phyloP scores from a whole-genome alignment of 2,888 invertebrate species.

The Acheta domesticus region DNA sequence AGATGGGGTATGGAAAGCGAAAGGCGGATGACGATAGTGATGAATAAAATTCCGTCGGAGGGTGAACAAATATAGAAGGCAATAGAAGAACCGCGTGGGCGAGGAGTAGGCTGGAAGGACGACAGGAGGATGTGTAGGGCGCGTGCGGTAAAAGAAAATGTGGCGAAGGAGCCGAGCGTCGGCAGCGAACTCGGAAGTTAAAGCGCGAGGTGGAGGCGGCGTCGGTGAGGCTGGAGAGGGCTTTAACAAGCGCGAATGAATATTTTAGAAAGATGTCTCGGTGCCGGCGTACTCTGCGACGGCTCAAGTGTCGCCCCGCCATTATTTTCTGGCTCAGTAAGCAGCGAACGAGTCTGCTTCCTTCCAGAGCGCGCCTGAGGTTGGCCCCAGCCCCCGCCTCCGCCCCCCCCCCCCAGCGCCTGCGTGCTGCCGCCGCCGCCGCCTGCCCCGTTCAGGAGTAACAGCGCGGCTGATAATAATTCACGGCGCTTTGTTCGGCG shows the following conservation, averaged over 20 bases:
- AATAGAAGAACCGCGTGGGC: too few species aligned
- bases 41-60: too few species aligned
- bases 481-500: not conserved
- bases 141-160: not conserved
- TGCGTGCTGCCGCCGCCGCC: too few species aligned
- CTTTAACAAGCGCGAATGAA: slow-evolving; percentile 30
- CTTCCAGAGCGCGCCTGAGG: not conserved
- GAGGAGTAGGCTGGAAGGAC: too few species aligned
- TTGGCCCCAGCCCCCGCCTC: not conserved
- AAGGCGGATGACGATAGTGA: too few species aligned
- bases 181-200: slow-evolving; percentile 11
- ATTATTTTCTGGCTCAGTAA: slow-evolving; percentile 31
- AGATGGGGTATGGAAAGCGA: too few species aligned
- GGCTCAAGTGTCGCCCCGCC: slow-evolving; percentile 23
- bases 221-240: not conserved
- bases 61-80: too few species aligned
- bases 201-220: not conserved
- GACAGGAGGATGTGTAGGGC: too few species aligned
- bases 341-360: slow-evolving; percentile 22
- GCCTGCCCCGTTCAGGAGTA: too few species aligned
- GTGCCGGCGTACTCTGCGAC: not conserved
- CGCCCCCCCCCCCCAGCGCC: not conserved
- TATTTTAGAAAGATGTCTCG: slow-evolving; percentile 28
- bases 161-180: not conserved
- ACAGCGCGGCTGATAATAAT: too few species aligned